Evolutionary conservation across 2,888 invertebrate species (phyloP).

Genomic region (Chironomus tentans): DNA sequence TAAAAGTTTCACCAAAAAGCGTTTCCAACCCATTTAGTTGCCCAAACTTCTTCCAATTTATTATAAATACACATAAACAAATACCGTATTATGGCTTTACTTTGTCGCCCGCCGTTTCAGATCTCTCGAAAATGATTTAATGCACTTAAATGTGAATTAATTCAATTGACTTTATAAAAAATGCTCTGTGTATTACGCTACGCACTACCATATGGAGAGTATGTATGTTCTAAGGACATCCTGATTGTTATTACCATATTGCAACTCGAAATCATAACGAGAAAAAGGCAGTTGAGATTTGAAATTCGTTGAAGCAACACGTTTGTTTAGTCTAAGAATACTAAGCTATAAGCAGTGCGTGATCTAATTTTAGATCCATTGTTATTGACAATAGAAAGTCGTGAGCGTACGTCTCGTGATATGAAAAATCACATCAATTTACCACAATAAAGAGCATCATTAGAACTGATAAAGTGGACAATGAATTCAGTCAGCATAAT

Average conservation of each 20-base stretch:
- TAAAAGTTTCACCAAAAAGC: too few species aligned
- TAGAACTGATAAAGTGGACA: background rate
- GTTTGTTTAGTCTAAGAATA: background rate
- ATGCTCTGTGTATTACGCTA: background rate
- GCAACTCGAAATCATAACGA: conserved; percentile 3
- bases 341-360: background rate
- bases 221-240: conserved; percentile 12
- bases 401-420: background rate
- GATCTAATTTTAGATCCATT: background rate
- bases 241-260: background rate
- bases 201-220: background rate
- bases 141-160: conserved; percentile 5
- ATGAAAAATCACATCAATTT: background rate
- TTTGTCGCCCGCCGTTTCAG: background rate
- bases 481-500: background rate
- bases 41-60: too few species aligned
- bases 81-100: too few species aligned
- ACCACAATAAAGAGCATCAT: background rate
- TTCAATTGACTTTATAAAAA: background rate
- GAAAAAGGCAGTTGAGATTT: background rate
- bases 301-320: conserved; percentile 3
- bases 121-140: background rate
- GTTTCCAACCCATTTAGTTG: too few species aligned
- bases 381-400: background rate
- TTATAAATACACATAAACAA: too few species aligned